Evolutionary conservation across 2,797 vertebrate species (phyloP).

Genomic region (Acanthiza pusilla): DNA sequence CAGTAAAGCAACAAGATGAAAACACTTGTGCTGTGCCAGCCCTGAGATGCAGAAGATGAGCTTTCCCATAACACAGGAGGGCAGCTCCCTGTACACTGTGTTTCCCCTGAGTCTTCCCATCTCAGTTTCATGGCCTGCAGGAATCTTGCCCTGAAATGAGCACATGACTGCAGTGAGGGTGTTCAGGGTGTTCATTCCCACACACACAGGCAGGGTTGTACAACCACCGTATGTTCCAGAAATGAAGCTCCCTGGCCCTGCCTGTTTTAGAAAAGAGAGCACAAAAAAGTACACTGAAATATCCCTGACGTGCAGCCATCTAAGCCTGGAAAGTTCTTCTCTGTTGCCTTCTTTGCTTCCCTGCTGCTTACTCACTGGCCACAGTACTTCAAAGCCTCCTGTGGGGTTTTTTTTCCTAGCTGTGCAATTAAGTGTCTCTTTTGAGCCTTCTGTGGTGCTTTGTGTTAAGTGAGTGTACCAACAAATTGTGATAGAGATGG

Average conservation of each 20-base stretch:
- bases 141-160: slow-evolving; percentile 11
- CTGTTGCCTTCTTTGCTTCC: not conserved
- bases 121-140: slow-evolving; percentile 24
- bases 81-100: not conserved
- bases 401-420: not conserved
- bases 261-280: not conserved
- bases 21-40: not conserved
- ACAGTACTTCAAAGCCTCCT: not conserved
- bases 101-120: not conserved
- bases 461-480: not conserved
- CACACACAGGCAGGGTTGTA: not conserved
- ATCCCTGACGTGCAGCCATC: not conserved
- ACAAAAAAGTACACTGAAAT: not conserved
- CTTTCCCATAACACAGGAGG: not conserved
- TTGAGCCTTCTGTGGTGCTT: not conserved
- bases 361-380: not conserved
- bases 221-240: not conserved
- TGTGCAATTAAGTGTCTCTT: not conserved
- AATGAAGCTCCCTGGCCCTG: not conserved
- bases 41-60: not conserved
- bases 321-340: not conserved
- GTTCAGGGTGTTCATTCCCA: slow-evolving; percentile 2
- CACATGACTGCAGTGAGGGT: not conserved
- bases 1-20: not conserved
- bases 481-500: not conserved